phyloP scores from a whole-genome alignment of 2,888 invertebrate species.

The Tineola bisselliella region DNA sequence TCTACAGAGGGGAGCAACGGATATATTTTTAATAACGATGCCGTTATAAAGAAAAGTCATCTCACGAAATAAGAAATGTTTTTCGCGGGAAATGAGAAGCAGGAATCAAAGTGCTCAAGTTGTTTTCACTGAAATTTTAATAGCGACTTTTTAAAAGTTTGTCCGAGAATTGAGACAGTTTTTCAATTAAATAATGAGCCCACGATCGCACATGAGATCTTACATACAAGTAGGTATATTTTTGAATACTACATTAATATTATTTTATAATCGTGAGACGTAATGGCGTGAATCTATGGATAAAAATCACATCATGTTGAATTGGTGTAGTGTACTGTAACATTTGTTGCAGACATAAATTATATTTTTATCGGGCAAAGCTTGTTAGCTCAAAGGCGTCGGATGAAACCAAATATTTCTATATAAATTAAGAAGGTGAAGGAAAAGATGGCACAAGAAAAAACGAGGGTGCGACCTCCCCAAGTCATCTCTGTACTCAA shows the following conservation, averaged over 20 bases:
- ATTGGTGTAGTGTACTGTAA: no score
- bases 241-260: no score
- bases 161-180: background rate
- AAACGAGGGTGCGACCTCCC: slow-evolving; percentile 50
- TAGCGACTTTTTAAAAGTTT: slow-evolving; percentile 1
- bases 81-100: slow-evolving; percentile 30
- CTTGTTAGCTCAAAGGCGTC: slow-evolving; percentile 48
- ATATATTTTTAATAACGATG: slow-evolving; percentile 66
- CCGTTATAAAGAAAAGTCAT: slow-evolving; percentile 43
- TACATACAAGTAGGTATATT: no score
- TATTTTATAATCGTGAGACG: no score
- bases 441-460: slow-evolving; percentile 53
- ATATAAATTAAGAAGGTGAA: slow-evolving; percentile 59
- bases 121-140: slow-evolving; percentile 6
- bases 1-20: slow-evolving; percentile 56
- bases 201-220: no score
- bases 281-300: no score
- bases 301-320: no score
- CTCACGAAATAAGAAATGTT: slow-evolving; percentile 33
- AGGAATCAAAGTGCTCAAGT: slow-evolving; percentile 15
- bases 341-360: background rate
- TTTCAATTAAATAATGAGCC: background rate
- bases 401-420: slow-evolving; percentile 59
- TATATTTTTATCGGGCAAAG: slow-evolving; percentile 22
- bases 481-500: slow-evolving; percentile 56